phyloP scores from a whole-genome alignment of 1,140 invertebrate species.

The Diorhabda sublineata region DNA sequence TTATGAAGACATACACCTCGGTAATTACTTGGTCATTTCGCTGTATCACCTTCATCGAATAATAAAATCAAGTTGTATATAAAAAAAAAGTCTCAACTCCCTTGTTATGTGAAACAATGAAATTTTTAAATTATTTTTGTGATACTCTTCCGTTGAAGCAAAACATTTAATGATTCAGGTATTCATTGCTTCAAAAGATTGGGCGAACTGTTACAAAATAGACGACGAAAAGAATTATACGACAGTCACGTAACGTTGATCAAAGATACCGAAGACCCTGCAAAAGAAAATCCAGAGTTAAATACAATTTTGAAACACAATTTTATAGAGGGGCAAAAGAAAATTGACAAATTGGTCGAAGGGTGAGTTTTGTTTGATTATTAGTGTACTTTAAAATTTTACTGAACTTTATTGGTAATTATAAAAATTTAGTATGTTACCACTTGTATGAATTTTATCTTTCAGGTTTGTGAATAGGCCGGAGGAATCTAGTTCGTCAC shows the following conservation, averaged over 20 bases:
- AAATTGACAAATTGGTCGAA: conserved; percentile 50
- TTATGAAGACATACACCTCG: too few relatives aligned
- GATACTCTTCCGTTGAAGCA: not conserved
- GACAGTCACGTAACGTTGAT: conserved; percentile 48
- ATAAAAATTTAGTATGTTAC: too few relatives aligned
- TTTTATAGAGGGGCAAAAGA: conserved; percentile 45
- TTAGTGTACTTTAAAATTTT: conserved; percentile 12
- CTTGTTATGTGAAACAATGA: too few relatives aligned
- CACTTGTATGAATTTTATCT: too few relatives aligned
- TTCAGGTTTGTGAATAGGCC: too few relatives aligned
- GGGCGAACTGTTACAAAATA: conserved; percentile 51
- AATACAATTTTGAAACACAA: conserved; percentile 49
- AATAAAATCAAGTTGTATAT: too few relatives aligned
- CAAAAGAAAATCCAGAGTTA: conserved; percentile 47
- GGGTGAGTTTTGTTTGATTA: conserved; percentile 43
- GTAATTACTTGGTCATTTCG: too few relatives aligned
- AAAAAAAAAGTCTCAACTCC: too few relatives aligned
- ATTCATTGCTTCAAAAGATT: conserved; percentile 53
- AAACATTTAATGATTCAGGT: conserved; percentile 43
- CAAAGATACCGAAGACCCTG: conserved; percentile 53
- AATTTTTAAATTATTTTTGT: not conserved
- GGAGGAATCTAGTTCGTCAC: too few relatives aligned
- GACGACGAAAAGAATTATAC: conserved; percentile 53
- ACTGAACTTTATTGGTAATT: conserved; percentile 7
- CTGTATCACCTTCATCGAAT: too few relatives aligned